Percentiles rank a stretch among this genome's conserved stretches.
These are phyloP conservation scores for Cotesia vestalis DNA, from an alignment of 1,140 invertebrate genomes.

Conservation along the genomic window DNA sequence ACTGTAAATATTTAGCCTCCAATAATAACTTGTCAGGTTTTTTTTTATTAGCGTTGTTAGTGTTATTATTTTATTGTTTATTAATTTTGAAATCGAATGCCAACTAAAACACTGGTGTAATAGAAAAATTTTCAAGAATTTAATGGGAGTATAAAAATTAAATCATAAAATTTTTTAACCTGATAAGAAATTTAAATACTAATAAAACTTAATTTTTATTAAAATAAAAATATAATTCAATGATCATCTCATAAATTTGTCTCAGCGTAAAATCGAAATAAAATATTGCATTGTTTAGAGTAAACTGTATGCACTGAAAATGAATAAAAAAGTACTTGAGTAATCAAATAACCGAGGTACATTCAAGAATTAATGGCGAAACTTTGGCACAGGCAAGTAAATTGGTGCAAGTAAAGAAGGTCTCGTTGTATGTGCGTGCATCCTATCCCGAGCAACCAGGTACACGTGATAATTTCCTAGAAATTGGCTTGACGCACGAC, in stretches of 20 bases:
- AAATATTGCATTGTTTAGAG: neutral
- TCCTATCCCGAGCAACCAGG: slow-evolving; percentile 37
- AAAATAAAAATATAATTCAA: too few relatives aligned
- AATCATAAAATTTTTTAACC: too few relatives aligned
- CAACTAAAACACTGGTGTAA: too few relatives aligned
- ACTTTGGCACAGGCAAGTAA: neutral
- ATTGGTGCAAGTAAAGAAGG: neutral
- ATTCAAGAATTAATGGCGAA: neutral
- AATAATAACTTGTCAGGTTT: neutral
- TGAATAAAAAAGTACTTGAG: too few relatives aligned
- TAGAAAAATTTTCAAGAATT: too few relatives aligned
- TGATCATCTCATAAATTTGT: too few relatives aligned
- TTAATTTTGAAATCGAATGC: too few relatives aligned
- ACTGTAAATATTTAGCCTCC: neutral
- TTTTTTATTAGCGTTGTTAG: slow-evolving; percentile 2
- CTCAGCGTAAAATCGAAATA: too few relatives aligned
- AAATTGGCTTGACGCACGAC: slow-evolving; percentile 59
- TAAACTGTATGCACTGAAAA: neutral
- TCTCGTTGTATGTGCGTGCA: slow-evolving; percentile 28
- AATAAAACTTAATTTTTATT: too few relatives aligned
- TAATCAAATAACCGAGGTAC: too few relatives aligned
- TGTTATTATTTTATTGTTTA: neutral
- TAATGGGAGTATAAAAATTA: too few relatives aligned
- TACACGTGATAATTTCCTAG: slow-evolving; percentile 57
- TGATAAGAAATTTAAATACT: too few relatives aligned